Conservation (phyloP, 2,797 vertebrate genomes). For the Tapera naevia region DNA sequence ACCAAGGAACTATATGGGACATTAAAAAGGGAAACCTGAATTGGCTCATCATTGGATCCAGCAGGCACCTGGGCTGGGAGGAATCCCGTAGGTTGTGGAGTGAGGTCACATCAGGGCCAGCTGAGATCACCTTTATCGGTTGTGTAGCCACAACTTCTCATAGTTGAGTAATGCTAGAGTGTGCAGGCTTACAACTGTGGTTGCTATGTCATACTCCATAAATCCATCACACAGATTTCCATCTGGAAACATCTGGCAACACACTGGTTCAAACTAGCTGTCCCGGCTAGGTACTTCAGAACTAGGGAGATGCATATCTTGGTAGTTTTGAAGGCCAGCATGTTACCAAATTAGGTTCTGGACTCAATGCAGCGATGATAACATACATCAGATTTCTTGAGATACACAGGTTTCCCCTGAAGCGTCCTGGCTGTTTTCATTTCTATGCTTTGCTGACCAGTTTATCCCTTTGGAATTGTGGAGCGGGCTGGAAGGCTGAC, state of each 20-base stretch:
- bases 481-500: not conserved
- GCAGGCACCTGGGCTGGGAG: not conserved
- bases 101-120: not conserved
- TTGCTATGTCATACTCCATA: not conserved
- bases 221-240: not conserved
- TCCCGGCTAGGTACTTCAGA: not conserved
- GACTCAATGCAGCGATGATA: not conserved
- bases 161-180: not conserved
- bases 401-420: rapidly evolving
- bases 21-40: not conserved
- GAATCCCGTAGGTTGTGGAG: not conserved
- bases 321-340: not conserved
- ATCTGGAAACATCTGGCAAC: not conserved
- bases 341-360: not conserved
- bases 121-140: not conserved
- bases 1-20: not conserved
- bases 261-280: not conserved
- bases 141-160: not conserved
- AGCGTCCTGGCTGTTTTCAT: rapidly evolving
- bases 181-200: rapidly evolving
- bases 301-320: not conserved
- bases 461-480: rapidly evolving
- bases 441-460: not conserved
- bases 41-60: not conserved
- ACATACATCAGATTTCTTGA: not conserved